Evolutionary conservation across 2,113 vertebrate species (phyloP), one percentile per base, ranked within the genome.

Genomic region (Isichthys henryi): DNA sequence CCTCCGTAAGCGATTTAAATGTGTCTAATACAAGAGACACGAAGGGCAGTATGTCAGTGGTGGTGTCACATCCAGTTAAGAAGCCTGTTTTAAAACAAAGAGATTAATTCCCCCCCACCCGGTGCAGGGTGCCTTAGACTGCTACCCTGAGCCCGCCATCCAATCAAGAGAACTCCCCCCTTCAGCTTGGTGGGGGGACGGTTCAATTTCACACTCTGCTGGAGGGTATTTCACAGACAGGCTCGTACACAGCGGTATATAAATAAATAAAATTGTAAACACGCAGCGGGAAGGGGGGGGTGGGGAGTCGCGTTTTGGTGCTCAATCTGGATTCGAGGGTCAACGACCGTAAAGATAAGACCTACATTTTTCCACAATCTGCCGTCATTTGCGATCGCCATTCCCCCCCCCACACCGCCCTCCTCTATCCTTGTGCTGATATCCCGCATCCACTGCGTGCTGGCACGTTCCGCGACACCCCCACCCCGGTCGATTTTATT

Each of bases 141-240:
- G 53, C 77, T 53, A 49, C 88, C 77, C 70, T 43, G 50, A 84
- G 74, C 77, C 52, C 35, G 0, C 27, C 50, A 84, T 84, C 82
- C 50, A 84, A 90, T 92, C 89, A 90, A 49, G 50, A 35, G 85
- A 89, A 84, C 88, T 88, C 74, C 91, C 43, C 91, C 74, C 21
- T 77, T 88, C 91, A 90, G n/a, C 80, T 89, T 90, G 45, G 90
- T 87, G 90, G 92, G 92, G 89, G 89, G 89, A 31, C 91, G 92
- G 91, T 94, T 94, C 92, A 94, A 95, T 94, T 95, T 95, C 94
- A 94, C 93, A 93, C 93, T 94, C 92, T 92, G 93, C 91, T 93
- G 92, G 90, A 91, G 91, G 91, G 91, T 87, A 50, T 90, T 89
- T 90, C 89, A 86, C 91, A 92, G 87, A 91, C 89, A 89, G 88